Evolutionary conservation across 2,888 invertebrate species (phyloP), one percentile per base, ranked within the genome.

Genomic region (Labia minor): DNA sequence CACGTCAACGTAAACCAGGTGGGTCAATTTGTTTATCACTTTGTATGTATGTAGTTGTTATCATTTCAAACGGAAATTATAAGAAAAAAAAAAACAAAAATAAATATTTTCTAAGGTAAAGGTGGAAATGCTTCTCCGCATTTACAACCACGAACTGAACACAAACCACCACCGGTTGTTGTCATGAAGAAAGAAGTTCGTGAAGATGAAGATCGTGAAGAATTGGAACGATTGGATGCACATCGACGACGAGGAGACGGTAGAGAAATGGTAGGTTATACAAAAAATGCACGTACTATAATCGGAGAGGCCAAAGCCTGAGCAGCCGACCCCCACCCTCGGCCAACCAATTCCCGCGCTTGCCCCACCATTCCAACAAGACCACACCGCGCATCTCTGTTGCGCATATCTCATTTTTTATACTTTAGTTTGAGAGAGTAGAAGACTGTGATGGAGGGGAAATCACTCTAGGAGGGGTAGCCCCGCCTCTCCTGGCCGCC

Each of bases 121-220:
- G 70, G 82, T 69, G 81, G 82, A 1, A 79, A 81, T 63, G 79
- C 81, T 1, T 83, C 83, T 4, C 83, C 85, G 62, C 82, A 82
- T 37, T 77, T 85, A 70, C 82, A 86, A 67, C 83, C 88, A 20
- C 78, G 87, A 63, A 84, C 87, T 67, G 91, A 92, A 74, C 87
- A 87, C 78, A 92, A 92, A 75, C 89, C 92, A 68, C 93, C 93
- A 68, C 94, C 94, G 33, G 93, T 94, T 20, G 94, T 95, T 62
- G 93, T 95, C 69, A 87, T 95, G 74, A 95, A 95, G 72, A 78
- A 79, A 69, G 92, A 93, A 76, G 83, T 93, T 72, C 84, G 91
- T 68, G 92, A 92, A 73, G 92, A 93, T 72, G 90, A 90, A 72
- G 81, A 78, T 69, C 85, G 86, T 68, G 78, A 78, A 63, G 72